Evolutionary conservation across 2,113 vertebrate species (phyloP).

Genomic region (Xiphorhynchus elegans): DNA sequence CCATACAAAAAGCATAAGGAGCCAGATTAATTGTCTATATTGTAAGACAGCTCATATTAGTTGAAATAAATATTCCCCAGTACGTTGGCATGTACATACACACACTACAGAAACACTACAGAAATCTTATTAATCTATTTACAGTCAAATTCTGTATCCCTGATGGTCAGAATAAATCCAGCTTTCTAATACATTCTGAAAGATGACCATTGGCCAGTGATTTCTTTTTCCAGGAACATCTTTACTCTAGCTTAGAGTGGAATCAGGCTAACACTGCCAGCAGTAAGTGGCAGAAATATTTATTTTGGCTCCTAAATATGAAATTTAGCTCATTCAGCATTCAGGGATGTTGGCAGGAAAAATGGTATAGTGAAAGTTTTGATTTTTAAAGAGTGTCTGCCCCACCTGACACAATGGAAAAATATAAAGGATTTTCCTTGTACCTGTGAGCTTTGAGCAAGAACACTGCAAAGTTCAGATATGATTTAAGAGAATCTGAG

Average conservation of each 20-base stretch:
- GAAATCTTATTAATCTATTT: background rate
- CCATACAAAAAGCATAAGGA: background rate
- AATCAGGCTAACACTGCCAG: conserved; percentile 54
- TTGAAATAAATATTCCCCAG: background rate
- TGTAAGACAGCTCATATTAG: background rate
- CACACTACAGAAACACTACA: background rate
- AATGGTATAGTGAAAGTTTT: conserved; percentile 32
- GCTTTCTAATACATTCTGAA: conserved; percentile 37
- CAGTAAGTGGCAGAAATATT: conserved; percentile 58
- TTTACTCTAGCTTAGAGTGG: conserved; percentile 55
- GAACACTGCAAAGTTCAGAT: conserved; percentile 33
- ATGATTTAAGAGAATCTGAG: background rate
- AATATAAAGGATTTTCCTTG: conserved; percentile 46
- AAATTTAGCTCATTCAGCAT: conserved; percentile 63
- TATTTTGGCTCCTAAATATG: conserved; percentile 55
- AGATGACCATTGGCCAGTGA: background rate
- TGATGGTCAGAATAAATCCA: conserved; percentile 44
- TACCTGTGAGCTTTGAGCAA: conserved; percentile 14
- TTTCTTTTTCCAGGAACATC: conserved; percentile 60
- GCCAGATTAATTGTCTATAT: background rate
- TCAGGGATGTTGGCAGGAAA: conserved; percentile 41
- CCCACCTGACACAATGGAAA: conserved; percentile 59
- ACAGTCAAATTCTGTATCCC: background rate
- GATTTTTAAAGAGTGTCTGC: conserved; percentile 50
- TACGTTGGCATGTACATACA: background rate